These are phyloP conservation scores for Operophtera brumata DNA, from an alignment of 2,888 invertebrate species.

Conservation along the genomic window DNA sequence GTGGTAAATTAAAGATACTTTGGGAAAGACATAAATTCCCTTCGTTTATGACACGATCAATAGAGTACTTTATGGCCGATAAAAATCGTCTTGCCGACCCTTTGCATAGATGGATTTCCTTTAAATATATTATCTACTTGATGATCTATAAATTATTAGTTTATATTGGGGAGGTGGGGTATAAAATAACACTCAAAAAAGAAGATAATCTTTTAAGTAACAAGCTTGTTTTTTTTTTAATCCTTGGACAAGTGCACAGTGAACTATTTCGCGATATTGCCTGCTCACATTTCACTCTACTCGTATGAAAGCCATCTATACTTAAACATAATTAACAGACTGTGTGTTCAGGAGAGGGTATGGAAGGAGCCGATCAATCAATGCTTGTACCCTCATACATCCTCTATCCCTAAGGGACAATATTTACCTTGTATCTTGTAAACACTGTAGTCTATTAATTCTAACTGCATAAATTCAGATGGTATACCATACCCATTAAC, in stretches of 20 bases:
- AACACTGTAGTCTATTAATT: slow-evolving; percentile 16
- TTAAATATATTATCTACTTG: slow-evolving; percentile 6
- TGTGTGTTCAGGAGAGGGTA: slow-evolving; percentile 9
- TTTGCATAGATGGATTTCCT: slow-evolving; percentile 19
- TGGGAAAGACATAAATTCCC: slow-evolving; percentile 7
- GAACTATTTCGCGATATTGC: no score
- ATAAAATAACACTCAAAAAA: not conserved
- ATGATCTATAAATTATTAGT: slow-evolving; percentile 13
- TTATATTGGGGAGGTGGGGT: not conserved
- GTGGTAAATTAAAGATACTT: slow-evolving; percentile 20
- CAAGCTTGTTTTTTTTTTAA: no score
- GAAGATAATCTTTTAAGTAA: no score
- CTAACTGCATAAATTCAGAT: not conserved
- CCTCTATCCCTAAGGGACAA: slow-evolving; percentile 21
- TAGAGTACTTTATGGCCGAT: slow-evolving; percentile 15
- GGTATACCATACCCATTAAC: not conserved
- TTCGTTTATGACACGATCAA: slow-evolving; percentile 20
- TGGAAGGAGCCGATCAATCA: slow-evolving; percentile 22
- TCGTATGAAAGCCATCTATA: no score
- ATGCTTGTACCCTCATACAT: slow-evolving; percentile 20
- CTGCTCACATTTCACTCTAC: no score
- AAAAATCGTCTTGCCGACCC: slow-evolving; percentile 22
- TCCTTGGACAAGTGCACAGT: no score
- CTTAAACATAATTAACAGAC: not conserved
- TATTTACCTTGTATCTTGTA: slow-evolving; percentile 25